Conservation (phyloP, 2,888 invertebrate species). For the Deilephila porcellus region DNA sequence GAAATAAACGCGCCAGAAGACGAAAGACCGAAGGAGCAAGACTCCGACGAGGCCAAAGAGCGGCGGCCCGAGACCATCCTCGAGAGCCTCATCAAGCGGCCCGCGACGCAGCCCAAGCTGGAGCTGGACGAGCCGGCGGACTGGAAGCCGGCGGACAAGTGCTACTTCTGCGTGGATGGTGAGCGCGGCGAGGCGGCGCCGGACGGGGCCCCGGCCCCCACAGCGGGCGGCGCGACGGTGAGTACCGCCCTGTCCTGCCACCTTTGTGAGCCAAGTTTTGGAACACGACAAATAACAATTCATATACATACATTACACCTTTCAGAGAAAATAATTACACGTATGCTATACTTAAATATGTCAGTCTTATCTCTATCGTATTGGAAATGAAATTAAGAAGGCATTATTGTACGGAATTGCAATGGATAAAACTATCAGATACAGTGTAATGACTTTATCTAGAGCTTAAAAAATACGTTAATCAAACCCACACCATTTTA, state of each 20-base stretch:
- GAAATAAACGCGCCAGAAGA: conserved; percentile 79
- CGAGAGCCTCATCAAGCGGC: conserved; percentile 81
- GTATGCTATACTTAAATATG: no score
- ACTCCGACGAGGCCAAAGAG: conserved; percentile 45
- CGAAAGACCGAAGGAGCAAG: conserved; percentile 55
- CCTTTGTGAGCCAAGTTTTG: not conserved
- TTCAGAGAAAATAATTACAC: no score
- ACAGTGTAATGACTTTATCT: no score
- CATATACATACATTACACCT: not conserved
- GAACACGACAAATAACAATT: not conserved
- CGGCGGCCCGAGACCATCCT: conserved; percentile 80
- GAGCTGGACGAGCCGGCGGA: conserved; percentile 85
- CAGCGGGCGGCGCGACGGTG: conserved; percentile 54
- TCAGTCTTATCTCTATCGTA: no score
- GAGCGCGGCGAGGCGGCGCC: conserved; percentile 56
- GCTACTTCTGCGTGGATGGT: conserved; percentile 90
- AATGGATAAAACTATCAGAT: no score
- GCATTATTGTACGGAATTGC: no score
- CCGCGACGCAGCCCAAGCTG: conserved; percentile 77
- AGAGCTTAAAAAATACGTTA: no score
- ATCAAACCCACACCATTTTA: no score
- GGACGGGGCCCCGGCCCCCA: conserved; percentile 48
- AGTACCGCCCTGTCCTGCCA: conserved; percentile 40
- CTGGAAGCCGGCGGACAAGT: conserved; percentile 93
- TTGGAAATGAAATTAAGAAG: no score